Evolutionary conservation across 1,140 invertebrate genomes (phyloP).

Genomic region (Halictus rubicundus): DNA sequence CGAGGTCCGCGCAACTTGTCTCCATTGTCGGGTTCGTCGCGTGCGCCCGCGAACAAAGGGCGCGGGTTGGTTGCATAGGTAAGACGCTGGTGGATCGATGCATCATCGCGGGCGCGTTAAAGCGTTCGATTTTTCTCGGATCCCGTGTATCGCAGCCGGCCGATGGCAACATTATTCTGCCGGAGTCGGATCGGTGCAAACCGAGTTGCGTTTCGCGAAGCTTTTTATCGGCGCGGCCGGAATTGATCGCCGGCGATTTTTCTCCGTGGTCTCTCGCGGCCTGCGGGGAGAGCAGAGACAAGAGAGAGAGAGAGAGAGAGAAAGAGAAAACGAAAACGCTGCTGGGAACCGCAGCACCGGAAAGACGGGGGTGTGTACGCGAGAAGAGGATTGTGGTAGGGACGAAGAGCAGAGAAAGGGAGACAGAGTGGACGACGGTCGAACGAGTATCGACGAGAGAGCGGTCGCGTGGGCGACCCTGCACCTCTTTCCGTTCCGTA

Average conservation of each 20-base stretch:
- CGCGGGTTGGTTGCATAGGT: background rate
- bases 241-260: background rate
- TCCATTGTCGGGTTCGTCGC: background rate
- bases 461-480: slow-evolving; percentile 71
- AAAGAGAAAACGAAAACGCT: background rate
- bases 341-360: background rate
- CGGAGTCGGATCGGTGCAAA: background rate
- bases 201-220: background rate
- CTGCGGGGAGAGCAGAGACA: too few relatives aligned
- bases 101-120: background rate
- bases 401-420: background rate
- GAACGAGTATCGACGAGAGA: slow-evolving; percentile 57
- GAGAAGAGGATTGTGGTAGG: too few relatives aligned
- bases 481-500: slow-evolving; percentile 62
- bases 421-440: background rate
- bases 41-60: background rate
- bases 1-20: background rate
- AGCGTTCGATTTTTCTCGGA: background rate
- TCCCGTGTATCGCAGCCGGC: background rate
- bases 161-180: background rate
- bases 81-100: background rate
- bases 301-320: too few relatives aligned
- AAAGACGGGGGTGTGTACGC: background rate
- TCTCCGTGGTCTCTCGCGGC: background rate
- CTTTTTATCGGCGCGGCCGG: background rate